These are phyloP conservation scores for Yponomeuta cagnagella DNA, from an alignment of 2,888 invertebrate species.

Conservation along the genomic window DNA sequence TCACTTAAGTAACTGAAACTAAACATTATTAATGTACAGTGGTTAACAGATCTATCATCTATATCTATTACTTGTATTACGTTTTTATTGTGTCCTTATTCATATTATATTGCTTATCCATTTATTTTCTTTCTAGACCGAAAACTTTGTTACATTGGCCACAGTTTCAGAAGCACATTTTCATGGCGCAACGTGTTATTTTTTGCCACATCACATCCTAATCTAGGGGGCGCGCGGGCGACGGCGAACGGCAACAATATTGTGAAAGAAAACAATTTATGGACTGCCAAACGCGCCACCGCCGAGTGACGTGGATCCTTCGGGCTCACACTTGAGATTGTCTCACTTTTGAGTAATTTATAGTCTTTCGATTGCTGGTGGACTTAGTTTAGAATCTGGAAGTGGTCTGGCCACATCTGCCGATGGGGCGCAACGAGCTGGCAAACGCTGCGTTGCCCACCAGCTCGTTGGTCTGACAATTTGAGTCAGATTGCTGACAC, in stretches of 20 bases:
- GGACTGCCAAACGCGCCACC: slow-evolving; percentile 45
- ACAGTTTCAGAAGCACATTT: slow-evolving; percentile 10
- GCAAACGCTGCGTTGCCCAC: no score
- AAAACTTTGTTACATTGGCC: background rate
- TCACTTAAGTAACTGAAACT: no score
- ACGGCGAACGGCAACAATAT: slow-evolving; percentile 43
- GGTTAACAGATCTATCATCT: no score
- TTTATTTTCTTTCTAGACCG: no score
- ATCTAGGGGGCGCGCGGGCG: slow-evolving; percentile 13
- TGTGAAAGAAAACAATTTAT: slow-evolving; percentile 59
- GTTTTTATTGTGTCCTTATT: no score
- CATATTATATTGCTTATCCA: no score
- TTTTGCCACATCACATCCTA: slow-evolving; percentile 5
- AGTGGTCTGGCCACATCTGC: background rate
- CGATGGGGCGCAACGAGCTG: no score
- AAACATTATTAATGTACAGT: no score
- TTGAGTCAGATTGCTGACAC: no score
- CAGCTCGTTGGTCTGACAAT: no score
- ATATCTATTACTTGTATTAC: no score
- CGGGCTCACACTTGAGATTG: slow-evolving; percentile 14
- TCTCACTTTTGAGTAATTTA: slow-evolving; percentile 4
- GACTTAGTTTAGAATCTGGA: background rate
- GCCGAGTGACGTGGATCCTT: slow-evolving; percentile 30
- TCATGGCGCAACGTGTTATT: background rate
- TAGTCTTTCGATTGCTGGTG: no score